A percentile compares a stretch with the other conserved stretches of the same genome.
phyloP scores from a whole-genome alignment of 2,888 invertebrate genomes.

The Coleophora deauratella region DNA sequence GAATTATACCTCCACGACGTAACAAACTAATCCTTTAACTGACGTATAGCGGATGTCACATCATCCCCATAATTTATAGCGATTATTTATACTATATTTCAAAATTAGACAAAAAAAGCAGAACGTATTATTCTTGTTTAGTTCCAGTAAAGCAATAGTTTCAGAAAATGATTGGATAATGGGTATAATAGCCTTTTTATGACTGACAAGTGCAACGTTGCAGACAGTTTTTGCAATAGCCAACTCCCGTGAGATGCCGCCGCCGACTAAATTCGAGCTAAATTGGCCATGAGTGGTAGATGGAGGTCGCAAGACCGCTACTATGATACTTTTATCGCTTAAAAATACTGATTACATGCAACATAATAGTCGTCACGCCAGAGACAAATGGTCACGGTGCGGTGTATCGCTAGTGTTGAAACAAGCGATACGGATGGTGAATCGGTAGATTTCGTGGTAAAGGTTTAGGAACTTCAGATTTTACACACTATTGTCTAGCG shows the following conservation, averaged over 20 bases:
- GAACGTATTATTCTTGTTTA: too few species aligned
- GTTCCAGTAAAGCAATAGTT: not conserved
- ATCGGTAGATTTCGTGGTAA: too few species aligned
- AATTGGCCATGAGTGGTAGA: conserved; percentile 49
- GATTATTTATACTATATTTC: not conserved
- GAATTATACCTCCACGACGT: conserved; percentile 29
- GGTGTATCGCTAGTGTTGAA: too few species aligned
- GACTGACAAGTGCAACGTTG: conserved; percentile 29
- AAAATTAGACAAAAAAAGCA: not conserved
- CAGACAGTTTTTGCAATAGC: conserved; percentile 39
- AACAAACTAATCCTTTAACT: conserved; percentile 30
- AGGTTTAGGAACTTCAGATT: too few species aligned
- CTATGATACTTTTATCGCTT: conserved; percentile 21
- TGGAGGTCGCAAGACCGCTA: conserved; percentile 44
- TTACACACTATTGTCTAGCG: too few species aligned
- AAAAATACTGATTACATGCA: too few species aligned
- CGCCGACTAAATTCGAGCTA: conserved; percentile 18
- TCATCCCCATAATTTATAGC: conserved; percentile 6
- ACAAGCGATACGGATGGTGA: too few species aligned
- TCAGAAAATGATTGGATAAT: not conserved
- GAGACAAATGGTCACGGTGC: too few species aligned
- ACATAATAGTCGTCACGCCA: too few species aligned
- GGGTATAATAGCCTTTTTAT: not conserved
- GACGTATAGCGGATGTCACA: conserved; percentile 30
- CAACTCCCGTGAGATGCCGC: conserved; percentile 40